Conservation (phyloP, 2,113 vertebrate genomes). For the Hydrochoerus hydrochaeris region DNA sequence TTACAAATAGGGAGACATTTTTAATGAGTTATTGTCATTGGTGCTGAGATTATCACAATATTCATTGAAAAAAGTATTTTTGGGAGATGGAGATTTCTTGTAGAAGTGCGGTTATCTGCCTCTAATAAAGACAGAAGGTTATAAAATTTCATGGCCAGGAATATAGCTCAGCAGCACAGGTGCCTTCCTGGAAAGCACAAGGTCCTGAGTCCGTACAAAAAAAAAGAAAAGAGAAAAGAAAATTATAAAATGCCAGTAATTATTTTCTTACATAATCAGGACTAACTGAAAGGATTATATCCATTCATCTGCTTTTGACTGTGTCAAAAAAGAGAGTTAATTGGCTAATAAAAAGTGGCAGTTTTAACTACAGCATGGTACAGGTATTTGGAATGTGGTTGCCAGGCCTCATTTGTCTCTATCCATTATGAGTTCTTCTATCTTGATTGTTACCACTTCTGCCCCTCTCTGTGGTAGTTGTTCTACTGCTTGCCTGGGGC, state of each 20-base stretch:
- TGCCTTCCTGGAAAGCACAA: too few species aligned
- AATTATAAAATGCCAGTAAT: background rate
- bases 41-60: background rate
- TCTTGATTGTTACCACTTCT: background rate
- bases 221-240: too few species aligned
- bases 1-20: background rate
- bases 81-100: background rate
- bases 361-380: background rate
- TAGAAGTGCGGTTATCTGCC: background rate
- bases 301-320: background rate
- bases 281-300: background rate
- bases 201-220: too few species aligned
- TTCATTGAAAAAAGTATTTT: slow-evolving; percentile 25
- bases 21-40: slow-evolving; percentile 1
- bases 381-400: background rate
- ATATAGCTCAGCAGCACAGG: too few species aligned
- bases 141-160: background rate
- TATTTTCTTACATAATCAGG: slow-evolving; percentile 28
- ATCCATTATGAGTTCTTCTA: background rate
- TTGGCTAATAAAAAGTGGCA: background rate
- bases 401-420: background rate
- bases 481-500: background rate
- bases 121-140: slow-evolving; percentile 20
- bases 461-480: background rate
- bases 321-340: background rate